phyloP scores from a whole-genome alignment of 1,140 invertebrate species.

The Zaprionus kolodkinae region DNA sequence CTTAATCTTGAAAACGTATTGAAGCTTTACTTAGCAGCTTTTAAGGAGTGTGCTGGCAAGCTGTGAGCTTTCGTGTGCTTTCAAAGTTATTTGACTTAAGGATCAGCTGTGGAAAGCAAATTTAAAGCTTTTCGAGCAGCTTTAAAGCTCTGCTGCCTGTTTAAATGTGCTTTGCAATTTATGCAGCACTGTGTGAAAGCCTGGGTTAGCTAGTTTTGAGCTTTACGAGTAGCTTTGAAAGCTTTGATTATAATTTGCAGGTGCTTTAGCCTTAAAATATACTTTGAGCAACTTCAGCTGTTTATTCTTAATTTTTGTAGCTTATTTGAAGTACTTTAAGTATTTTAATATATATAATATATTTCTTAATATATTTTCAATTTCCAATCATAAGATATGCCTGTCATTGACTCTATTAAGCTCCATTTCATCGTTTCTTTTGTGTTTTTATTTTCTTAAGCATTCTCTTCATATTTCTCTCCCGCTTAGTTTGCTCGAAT shows the following conservation, averaged over 20 bases:
- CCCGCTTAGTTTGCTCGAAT: conserved; percentile 11
- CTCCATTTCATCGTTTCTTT: conserved; percentile 1
- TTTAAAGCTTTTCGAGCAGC: neutral
- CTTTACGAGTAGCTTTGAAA: neutral
- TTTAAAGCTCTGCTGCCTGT: neutral
- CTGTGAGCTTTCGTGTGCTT: conserved; percentile 1
- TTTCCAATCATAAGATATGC: neutral
- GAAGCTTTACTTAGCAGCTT: neutral
- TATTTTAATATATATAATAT: neutral
- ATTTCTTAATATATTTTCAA: neutral
- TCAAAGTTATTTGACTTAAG: neutral
- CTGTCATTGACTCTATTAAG: neutral
- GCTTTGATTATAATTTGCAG: neutral
- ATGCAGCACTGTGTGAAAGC: too few relatives aligned
- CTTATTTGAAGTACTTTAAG: neutral
- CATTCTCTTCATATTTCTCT: conserved; percentile 5
- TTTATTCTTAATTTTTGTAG: neutral
- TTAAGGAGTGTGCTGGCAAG: neutral
- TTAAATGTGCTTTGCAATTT: neutral
- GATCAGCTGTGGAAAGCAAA: neutral
- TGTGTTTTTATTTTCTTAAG: conserved; percentile 10
- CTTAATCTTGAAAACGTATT: neutral
- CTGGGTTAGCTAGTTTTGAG: neutral
- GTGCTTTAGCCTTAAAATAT: neutral
- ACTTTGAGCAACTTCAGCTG: too few relatives aligned